These are phyloP conservation scores for Phainopepla nitens DNA, from an alignment of 2,113 vertebrate species.

Conservation along the genomic window DNA sequence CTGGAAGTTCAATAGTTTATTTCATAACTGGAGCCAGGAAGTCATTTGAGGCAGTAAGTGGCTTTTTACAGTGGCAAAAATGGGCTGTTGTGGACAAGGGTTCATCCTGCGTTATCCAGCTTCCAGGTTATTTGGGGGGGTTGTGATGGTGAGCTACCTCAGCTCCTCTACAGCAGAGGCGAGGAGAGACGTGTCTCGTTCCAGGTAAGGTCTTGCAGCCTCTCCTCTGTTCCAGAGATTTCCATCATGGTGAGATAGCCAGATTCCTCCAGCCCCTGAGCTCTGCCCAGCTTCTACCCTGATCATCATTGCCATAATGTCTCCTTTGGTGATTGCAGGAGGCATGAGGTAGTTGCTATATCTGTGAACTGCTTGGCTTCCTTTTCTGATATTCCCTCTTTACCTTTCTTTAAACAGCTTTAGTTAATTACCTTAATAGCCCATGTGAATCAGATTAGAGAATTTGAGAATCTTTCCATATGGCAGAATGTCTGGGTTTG, in stretches of 20 bases:
- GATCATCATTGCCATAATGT: neutral
- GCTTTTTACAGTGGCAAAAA: neutral
- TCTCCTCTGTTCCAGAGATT: neutral
- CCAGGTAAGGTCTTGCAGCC: neutral
- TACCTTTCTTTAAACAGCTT: constrained; percentile 16
- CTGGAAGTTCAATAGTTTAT: neutral
- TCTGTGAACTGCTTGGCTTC: neutral
- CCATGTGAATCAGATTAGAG: constrained; percentile 32
- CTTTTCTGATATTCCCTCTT: neutral
- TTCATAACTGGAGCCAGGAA: neutral
- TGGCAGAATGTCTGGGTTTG: constrained; percentile 3
- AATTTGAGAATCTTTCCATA: constrained; percentile 19
- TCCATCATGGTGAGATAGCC: neutral
- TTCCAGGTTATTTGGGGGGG: too few species aligned
- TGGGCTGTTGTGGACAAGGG: neutral
- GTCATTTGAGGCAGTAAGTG: neutral
- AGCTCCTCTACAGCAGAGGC: neutral
- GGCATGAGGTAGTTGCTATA: neutral
- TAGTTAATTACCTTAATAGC: constrained; percentile 33
- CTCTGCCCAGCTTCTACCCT: neutral
- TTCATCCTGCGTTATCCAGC: neutral
- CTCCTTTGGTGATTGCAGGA: neutral
- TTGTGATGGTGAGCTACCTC: neutral
- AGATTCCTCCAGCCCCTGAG: neutral
- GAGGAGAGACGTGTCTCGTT: accelerated